Percentiles rank a stretch among this genome's conserved stretches.
These are phyloP conservation scores for Spizaetus ornatus DNA, from an alignment of 2,113 vertebrate species.

Conservation along the genomic window DNA sequence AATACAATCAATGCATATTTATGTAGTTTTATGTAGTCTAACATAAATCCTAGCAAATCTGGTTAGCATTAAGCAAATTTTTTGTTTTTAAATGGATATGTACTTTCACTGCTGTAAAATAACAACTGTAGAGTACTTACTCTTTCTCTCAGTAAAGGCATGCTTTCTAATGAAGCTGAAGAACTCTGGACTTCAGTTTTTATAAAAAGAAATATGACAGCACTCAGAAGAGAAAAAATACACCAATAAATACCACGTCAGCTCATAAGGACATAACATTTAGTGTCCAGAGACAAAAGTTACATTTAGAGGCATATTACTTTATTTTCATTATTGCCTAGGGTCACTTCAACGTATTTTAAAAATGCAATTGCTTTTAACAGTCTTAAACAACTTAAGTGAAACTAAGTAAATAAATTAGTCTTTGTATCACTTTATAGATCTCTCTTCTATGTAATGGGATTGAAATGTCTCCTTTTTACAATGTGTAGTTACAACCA, in stretches of 20 bases:
- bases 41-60: background rate
- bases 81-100: background rate
- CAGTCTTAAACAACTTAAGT: background rate
- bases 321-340: background rate
- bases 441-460: background rate
- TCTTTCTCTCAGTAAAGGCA: constrained; percentile 77
- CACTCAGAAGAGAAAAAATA: constrained; percentile 75
- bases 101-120: background rate
- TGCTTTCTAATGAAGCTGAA: constrained; percentile 55
- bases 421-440: background rate
- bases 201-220: constrained; percentile 89
- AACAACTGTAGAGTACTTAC: constrained; percentile 72
- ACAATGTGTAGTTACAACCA: background rate
- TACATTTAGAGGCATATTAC: background rate
- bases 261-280: background rate
- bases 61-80: background rate
- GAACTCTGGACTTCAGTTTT: constrained; percentile 78
- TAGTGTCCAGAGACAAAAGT: background rate
- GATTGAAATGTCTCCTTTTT: background rate
- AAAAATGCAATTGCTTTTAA: background rate
- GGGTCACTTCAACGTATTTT: background rate
- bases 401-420: background rate
- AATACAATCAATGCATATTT: background rate
- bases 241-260: background rate
- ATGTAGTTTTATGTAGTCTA: background rate